Percentiles rank a stretch among this genome's conserved stretches.
Evolutionary conservation across 2,888 invertebrate species (phyloP).

Genomic region (Enchytraeus crypticus): DNA sequence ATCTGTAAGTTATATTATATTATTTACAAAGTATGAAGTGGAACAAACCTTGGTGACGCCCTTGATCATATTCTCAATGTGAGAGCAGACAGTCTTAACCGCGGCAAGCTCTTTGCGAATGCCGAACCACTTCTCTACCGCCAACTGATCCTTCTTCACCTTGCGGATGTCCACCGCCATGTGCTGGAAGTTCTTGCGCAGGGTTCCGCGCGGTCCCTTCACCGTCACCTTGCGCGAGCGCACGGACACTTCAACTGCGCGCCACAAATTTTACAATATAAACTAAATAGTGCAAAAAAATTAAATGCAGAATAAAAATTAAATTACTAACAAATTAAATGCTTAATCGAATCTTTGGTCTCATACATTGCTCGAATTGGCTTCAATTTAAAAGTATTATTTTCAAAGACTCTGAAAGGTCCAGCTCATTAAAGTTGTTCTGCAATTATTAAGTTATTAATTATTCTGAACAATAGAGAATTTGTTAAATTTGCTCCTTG

Average conservation of each 20-base stretch:
- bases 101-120: constrained; percentile 95
- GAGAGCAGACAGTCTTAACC: constrained; percentile 94
- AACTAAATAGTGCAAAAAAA: no score
- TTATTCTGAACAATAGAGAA: no score
- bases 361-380: no score
- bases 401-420: no score
- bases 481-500: no score
- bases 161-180: constrained; percentile 77
- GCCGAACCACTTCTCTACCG: constrained; percentile 97
- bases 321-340: no score
- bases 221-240: constrained; percentile 86
- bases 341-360: no score
- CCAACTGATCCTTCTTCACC: constrained; percentile 49
- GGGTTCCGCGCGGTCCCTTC: constrained; percentile 80
- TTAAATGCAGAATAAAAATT: background rate
- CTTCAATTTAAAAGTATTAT: no score
- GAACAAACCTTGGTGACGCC: constrained; percentile 65
- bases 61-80: constrained; percentile 98
- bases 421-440: no score
- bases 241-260: constrained; percentile 69
- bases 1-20: no score
- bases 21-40: no score
- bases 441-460: no score
- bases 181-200: constrained; percentile 89
- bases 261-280: background rate